phyloP scores from a whole-genome alignment of 2,113 vertebrate genomes.

The Telmatochromis sp. region DNA sequence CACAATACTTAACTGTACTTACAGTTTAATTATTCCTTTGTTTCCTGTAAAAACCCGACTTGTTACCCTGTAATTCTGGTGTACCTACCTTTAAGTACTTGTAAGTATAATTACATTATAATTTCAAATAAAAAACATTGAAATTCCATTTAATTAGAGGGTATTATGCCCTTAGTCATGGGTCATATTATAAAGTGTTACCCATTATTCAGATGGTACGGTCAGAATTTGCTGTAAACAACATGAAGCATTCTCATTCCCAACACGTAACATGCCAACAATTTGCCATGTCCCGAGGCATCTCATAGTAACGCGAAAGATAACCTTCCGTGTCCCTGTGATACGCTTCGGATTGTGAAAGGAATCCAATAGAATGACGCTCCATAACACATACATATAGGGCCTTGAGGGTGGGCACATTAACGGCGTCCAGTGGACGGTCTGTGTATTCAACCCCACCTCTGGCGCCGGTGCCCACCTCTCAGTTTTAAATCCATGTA shows the following conservation, averaged over 20 bases:
- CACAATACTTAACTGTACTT: background rate
- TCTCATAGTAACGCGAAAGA: background rate
- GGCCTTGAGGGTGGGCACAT: background rate
- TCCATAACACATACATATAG: background rate
- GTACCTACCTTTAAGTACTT: background rate
- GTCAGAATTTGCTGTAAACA: background rate
- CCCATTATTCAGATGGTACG: background rate
- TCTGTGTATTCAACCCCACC: background rate
- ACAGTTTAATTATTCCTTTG: background rate
- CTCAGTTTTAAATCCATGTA: background rate
- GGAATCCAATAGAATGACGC: background rate
- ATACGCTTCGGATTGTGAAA: background rate
- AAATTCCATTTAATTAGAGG: background rate
- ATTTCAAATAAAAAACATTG: background rate
- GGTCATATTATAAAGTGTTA: background rate
- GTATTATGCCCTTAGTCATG: background rate
- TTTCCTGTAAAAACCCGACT: background rate
- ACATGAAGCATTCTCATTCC: background rate
- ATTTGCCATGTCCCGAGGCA: background rate
- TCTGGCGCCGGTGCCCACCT: accelerated
- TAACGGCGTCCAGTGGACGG: background rate
- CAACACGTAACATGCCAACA: background rate
- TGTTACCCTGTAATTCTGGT: background rate
- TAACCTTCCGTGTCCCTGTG: background rate
- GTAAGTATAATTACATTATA: background rate